Evolutionary conservation across 64 coral and sea anemone species (phyloP).

Genomic region (Stichodactyla helianthus): DNA sequence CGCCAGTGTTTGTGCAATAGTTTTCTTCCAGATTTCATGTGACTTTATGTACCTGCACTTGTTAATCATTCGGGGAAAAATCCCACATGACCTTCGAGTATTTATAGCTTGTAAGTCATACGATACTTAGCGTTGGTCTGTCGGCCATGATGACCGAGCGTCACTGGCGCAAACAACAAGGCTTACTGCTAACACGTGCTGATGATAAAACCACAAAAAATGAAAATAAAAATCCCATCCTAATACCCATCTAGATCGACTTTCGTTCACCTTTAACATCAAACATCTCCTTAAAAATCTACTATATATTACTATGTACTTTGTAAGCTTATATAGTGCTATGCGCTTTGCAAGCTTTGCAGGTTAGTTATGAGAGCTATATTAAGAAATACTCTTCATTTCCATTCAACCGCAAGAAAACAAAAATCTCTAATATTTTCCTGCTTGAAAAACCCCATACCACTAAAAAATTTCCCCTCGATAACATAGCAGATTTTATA

Average conservation of each 20-base stretch:
- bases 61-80: slow-evolving; percentile 3
- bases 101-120: neutral
- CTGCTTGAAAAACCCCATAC: neutral
- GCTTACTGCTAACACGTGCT: neutral
- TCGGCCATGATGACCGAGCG: neutral
- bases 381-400: too few species aligned
- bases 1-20: neutral
- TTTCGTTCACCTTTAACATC: neutral
- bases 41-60: neutral
- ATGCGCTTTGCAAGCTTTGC: too few species aligned
- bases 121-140: neutral
- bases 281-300: neutral
- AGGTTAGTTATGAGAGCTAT: too few species aligned
- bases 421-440: neutral
- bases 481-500: too few species aligned
- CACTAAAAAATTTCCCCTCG: neutral
- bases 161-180: neutral
- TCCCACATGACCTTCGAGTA: neutral
- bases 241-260: neutral
- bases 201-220: neutral
- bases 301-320: too few species aligned
- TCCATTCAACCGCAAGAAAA: neutral
- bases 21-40: neutral
- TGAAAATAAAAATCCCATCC: neutral
- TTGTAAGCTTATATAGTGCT: too few species aligned